Base-by-base conservation (phyloP, 2,113 vertebrate genomes). In the Phoxinus phoxinus region DNA sequence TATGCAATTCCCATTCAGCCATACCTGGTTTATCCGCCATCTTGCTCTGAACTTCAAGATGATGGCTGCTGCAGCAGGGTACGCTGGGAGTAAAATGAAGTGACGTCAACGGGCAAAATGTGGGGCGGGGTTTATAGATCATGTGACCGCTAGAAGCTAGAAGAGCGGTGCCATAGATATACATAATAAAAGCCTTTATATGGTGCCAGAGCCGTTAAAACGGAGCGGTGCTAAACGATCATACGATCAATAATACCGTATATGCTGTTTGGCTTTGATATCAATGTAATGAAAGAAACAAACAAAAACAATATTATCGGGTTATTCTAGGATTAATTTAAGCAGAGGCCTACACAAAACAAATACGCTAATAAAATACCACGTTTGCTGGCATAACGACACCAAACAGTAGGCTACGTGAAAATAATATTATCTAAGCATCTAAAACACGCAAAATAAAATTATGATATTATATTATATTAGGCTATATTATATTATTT, bases 11-110 rank as follows among this genome's bases (percentile, higher is more conserved):
- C 59, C 12, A 4, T 61, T 72, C 1, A 83, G 2, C 0, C 9
- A 9, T 94, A 95, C 95, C 95, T 92, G 89, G 87, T 94, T 86
- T 94, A 61, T 95, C 95, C 92, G 95, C 95, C 95, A 95, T 95
- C 92, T 94, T 95, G 91, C 91, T 88, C 75, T 87, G 58, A 77
- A 89, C 58, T 80, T 67, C 81, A 44, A 83, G 81, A 83, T 83
- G 81, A 80, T 37, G 63, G 11, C 84, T 25, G 86, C 58, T 25
- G 86, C 53, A 0, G 91, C 87, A 37, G n/a, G 35, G 94, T 17
- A 90, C 89, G 84, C 88, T 89, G 94, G 93, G 93, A 91, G 90
- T 72, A 46, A 89, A 90, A 58, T 72, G 76, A 0, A 61, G 51
- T 1, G 35, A 15, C 81, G 65, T 72, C 46, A 19, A 17, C 17